phyloP scores from a whole-genome alignment of 2,113 vertebrate genomes.

The Thoracochromis brauschi region DNA sequence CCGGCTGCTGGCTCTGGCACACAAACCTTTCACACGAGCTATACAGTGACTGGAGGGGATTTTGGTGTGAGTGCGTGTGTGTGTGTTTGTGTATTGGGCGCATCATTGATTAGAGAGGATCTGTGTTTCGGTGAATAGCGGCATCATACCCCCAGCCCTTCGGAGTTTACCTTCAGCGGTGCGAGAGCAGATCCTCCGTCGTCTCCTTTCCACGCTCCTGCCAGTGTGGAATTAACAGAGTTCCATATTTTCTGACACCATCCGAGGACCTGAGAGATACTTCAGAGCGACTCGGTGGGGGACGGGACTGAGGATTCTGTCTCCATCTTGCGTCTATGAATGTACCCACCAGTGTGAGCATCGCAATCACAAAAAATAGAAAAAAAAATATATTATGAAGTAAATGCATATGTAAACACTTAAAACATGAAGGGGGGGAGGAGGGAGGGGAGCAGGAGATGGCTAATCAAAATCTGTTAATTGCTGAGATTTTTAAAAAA shows the following conservation, averaged over 20 bases:
- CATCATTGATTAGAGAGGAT: conserved; percentile 44
- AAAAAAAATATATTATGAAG: conserved; percentile 26
- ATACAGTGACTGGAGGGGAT: conserved; percentile 31
- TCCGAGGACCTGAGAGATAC: not conserved
- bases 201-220: not conserved
- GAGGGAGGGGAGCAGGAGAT: conserved; percentile 7
- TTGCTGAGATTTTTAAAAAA: conserved; percentile 60
- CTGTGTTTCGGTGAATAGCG: conserved; percentile 17
- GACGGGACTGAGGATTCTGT: conserved; percentile 35
- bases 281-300: not conserved
- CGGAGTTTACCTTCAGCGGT: not conserved
- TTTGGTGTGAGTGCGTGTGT: not conserved
- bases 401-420: conserved; percentile 48
- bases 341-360: conserved; percentile 66
- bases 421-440: conserved; percentile 35
- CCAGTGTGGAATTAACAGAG: not conserved
- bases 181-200: conserved; percentile 13
- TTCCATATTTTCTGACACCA: not conserved
- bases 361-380: conserved; percentile 35
- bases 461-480: conserved; percentile 50
- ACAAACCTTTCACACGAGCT: conserved; percentile 31
- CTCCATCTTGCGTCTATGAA: conserved; percentile 61
- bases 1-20: conserved; percentile 26
- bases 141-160: not conserved
- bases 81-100: conserved; percentile 9